Conservation (phyloP, 2,113 vertebrate genomes). For the Corynorhinus townsendii region DNA sequence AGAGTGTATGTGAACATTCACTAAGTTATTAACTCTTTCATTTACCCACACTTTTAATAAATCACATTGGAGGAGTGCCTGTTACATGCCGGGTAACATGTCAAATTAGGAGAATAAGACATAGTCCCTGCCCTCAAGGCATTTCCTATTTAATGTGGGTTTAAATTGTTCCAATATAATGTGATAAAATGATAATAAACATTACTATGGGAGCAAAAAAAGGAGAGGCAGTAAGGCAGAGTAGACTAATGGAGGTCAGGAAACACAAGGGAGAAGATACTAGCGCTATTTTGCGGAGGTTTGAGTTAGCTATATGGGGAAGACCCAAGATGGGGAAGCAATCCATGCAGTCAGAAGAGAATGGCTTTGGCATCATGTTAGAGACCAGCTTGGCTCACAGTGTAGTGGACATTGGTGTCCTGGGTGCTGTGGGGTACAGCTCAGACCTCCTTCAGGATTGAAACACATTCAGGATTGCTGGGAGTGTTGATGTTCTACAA, state of each 20-base stretch:
- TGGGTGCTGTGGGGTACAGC: background rate
- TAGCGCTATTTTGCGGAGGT: slow-evolving; percentile 12
- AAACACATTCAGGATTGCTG: background rate
- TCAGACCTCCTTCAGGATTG: background rate
- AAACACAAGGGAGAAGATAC: background rate
- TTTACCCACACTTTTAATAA: slow-evolving; percentile 63
- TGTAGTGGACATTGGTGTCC: background rate
- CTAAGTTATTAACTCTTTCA: slow-evolving; percentile 73
- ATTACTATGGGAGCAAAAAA: background rate
- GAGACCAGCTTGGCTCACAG: background rate
- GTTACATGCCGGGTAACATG: slow-evolving; percentile 27
- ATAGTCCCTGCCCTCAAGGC: slow-evolving; percentile 47
- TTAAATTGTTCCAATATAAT: background rate
- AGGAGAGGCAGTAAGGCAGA: background rate
- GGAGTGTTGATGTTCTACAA: background rate
- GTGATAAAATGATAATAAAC: background rate
- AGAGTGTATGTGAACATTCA: slow-evolving; percentile 71
- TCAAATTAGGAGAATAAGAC: slow-evolving; percentile 23
- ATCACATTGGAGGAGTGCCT: slow-evolving; percentile 40
- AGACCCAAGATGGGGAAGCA: background rate
- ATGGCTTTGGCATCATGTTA: background rate
- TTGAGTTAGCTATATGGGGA: background rate
- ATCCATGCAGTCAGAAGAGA: background rate
- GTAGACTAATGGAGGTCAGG: background rate
- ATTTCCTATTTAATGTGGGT: slow-evolving; percentile 40